Evolutionary conservation across 2,797 vertebrate genomes (phyloP).

Genomic region (Rhinatrema bivittatum): DNA sequence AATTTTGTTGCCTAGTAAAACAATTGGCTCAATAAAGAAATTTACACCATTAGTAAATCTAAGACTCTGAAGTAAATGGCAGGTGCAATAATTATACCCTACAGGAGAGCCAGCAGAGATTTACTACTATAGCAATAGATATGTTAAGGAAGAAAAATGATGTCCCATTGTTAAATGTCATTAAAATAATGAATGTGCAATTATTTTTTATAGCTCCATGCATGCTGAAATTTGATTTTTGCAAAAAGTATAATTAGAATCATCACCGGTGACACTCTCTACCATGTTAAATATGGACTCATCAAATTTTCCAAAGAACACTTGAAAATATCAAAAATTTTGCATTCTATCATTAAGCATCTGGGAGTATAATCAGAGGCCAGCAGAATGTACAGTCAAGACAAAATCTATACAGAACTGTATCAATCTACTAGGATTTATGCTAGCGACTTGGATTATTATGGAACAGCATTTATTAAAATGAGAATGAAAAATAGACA

Average conservation of each 20-base stretch:
- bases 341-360: not conserved
- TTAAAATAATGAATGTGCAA: slow-evolving; percentile 28
- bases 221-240: slow-evolving; percentile 15
- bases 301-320: slow-evolving; percentile 3
- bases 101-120: slow-evolving; percentile 1
- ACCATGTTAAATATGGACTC: slow-evolving; percentile 28
- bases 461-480: not conserved
- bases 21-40: not conserved
- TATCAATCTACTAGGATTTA: not conserved
- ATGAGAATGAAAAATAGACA: no score
- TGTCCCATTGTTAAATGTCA: slow-evolving; percentile 13
- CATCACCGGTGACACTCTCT: slow-evolving; percentile 9
- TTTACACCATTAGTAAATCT: slow-evolving; percentile 6
- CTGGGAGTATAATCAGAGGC: not conserved
- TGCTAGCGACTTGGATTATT: slow-evolving; percentile 6
- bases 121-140: slow-evolving; percentile 6
- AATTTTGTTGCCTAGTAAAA: slow-evolving; percentile 1
- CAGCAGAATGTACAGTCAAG: not conserved
- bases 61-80: slow-evolving; percentile 3
- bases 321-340: slow-evolving; percentile 3
- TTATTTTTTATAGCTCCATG: slow-evolving; percentile 12
- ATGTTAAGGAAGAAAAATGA: not conserved
- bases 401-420: not conserved
- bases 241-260: slow-evolving; percentile 15
- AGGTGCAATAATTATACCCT: slow-evolving; percentile 6